Percentiles rank a stretch among this genome's conserved stretches.
Conservation (phyloP, 2,797 vertebrate species). For the Protosalanx chinensis region DNA sequence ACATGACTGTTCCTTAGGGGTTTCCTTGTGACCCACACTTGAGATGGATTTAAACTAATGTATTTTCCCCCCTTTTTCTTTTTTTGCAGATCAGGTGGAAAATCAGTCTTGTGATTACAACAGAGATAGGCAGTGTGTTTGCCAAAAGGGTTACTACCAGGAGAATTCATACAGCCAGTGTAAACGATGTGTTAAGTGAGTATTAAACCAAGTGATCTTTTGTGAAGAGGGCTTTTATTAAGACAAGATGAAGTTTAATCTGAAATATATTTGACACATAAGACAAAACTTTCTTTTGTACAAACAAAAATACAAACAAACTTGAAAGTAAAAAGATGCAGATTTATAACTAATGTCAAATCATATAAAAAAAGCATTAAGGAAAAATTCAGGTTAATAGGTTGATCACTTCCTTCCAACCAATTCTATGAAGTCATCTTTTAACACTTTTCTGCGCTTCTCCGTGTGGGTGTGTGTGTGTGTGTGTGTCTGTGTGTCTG, state of each 20-base stretch:
- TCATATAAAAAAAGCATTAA: slow-evolving; percentile 14
- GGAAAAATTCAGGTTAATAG: slow-evolving; percentile 39
- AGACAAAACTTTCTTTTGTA: background rate
- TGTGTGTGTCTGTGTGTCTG: too few relatives aligned
- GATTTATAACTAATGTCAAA: background rate
- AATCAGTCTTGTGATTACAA: slow-evolving; percentile 14
- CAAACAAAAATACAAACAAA: too few relatives aligned
- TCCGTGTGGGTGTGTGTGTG: too few relatives aligned
- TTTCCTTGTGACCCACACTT: background rate
- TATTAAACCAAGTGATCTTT: background rate
- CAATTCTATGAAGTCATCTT: background rate
- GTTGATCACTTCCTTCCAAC: slow-evolving; percentile 43
- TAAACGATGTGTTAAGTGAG: too few relatives aligned
- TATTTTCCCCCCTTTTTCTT: slow-evolving; percentile 9
- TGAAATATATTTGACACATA: background rate
- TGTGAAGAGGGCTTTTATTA: slow-evolving; percentile 3
- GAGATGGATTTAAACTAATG: background rate
- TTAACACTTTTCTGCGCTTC: slow-evolving; percentile 32
- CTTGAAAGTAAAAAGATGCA: background rate
- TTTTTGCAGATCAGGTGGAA: slow-evolving; percentile 25
- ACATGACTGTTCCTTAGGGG: too few relatives aligned
- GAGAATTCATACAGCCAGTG: too few relatives aligned
- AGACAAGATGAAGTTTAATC: background rate
- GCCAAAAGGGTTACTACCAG: slow-evolving; percentile 32
- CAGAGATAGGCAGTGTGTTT: slow-evolving; percentile 39